Evolutionary conservation across 2,113 vertebrate species (phyloP).

Genomic region (Raja brachyura): DNA sequence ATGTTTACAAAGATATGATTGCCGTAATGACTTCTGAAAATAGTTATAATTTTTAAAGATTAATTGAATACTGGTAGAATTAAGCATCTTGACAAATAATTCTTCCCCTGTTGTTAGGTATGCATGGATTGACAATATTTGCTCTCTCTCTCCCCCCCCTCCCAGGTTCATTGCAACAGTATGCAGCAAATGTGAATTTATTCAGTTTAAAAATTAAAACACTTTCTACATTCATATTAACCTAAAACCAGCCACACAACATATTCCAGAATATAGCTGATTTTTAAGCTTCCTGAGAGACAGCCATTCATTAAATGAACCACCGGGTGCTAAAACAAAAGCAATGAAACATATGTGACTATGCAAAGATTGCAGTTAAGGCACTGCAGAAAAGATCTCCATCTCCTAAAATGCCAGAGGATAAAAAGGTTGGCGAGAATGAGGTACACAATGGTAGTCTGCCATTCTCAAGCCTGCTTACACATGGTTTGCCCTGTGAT

Average conservation of each 20-base stretch:
- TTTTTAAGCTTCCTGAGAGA: background rate
- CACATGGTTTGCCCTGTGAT: background rate
- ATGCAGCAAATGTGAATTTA: background rate
- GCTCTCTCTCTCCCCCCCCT: background rate
- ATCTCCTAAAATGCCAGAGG: background rate
- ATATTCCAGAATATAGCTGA: background rate
- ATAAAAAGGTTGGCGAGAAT: background rate
- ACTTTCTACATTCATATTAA: background rate
- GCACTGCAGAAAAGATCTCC: background rate
- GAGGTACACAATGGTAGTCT: background rate
- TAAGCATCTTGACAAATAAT: background rate
- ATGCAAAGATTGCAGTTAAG: background rate
- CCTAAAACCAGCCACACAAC: background rate
- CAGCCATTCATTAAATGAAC: background rate
- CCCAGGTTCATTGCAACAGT: too few relatives aligned
- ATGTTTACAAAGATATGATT: background rate
- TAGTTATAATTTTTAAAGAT: background rate
- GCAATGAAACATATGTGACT: too few relatives aligned
- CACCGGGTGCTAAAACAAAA: background rate
- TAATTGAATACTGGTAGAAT: background rate
- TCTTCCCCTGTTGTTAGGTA: background rate
- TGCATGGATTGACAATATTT: background rate
- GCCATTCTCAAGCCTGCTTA: too few relatives aligned
- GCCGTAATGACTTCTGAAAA: background rate
- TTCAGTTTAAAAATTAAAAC: background rate